Evolutionary conservation across 2,113 vertebrate species (phyloP).

Genomic region (Ammodytes marinus): DNA sequence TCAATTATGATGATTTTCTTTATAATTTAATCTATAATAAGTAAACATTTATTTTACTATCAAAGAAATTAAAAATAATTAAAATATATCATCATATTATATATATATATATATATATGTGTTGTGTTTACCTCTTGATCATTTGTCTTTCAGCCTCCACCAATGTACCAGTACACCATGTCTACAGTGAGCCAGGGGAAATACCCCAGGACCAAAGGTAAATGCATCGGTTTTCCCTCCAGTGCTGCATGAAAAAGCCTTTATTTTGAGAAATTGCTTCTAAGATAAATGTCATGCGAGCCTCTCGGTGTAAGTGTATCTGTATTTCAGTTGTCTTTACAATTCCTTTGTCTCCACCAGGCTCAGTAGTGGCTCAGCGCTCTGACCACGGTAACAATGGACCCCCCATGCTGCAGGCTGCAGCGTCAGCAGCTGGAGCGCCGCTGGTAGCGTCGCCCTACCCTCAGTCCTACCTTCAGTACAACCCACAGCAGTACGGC

Average conservation of each 20-base stretch:
- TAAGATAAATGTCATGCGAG: neutral
- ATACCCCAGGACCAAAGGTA: conserved; percentile 90
- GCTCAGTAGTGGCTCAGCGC: conserved; percentile 87
- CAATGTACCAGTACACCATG: conserved; percentile 92
- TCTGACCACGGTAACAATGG: conserved; percentile 89
- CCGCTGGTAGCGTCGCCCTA: conserved; percentile 92
- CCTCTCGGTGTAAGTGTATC: neutral
- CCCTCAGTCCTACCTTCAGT: conserved; percentile 90
- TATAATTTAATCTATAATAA: neutral
- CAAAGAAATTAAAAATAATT: neutral
- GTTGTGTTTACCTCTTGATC: neutral
- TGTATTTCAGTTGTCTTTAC: neutral
- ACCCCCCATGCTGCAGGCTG: conserved; percentile 89
- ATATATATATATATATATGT: no score
- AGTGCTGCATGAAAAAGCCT: neutral
- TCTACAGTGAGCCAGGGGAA: conserved; percentile 91
- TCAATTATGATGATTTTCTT: neutral
- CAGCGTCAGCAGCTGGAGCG: conserved; percentile 89
- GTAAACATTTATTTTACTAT: neutral
- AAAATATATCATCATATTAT: no score
- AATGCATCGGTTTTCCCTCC: neutral
- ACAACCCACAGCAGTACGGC: conserved; percentile 91
- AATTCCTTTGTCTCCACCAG: conserved; percentile 63
- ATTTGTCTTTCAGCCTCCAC: conserved; percentile 84
- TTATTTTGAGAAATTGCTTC: neutral